phyloP scores from a whole-genome alignment of 2,113 vertebrate genomes.

The Psammodynastes pulverulentus region DNA sequence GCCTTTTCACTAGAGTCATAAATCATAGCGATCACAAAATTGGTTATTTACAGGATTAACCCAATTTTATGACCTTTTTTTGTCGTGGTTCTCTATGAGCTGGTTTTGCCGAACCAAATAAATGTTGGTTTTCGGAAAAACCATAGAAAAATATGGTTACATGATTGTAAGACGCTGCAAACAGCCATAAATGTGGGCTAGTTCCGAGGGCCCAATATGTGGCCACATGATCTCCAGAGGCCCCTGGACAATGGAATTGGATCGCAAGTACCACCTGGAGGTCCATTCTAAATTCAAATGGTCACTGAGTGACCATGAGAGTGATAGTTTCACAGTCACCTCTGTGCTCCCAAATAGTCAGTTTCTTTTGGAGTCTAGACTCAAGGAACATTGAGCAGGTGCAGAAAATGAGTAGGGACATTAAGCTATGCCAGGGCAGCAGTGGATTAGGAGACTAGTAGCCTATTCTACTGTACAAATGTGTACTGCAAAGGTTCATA shows the following conservation, averaged over 20 bases:
- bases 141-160: background rate
- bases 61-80: background rate
- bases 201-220: background rate
- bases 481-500: conserved; percentile 38
- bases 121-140: background rate
- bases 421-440: conserved; percentile 43
- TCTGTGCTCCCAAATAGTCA: background rate
- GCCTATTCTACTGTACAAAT: conserved; percentile 29
- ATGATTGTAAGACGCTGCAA: background rate
- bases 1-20: too few relatives aligned
- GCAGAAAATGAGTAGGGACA: background rate
- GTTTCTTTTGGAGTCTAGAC: background rate
- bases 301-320: background rate
- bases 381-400: background rate
- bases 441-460: conserved; percentile 19
- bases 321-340: background rate
- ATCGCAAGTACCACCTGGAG: background rate
- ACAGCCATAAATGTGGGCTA: background rate
- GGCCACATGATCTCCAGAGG: background rate
- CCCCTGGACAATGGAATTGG: background rate
- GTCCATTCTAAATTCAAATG: background rate
- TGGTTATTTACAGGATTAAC: background rate
- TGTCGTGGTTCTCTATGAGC: background rate
- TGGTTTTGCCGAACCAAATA: background rate
- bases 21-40: too few relatives aligned